These are phyloP conservation scores for Erebia epiphron DNA, from an alignment of 2,888 invertebrate genomes.

Conservation along the genomic window DNA sequence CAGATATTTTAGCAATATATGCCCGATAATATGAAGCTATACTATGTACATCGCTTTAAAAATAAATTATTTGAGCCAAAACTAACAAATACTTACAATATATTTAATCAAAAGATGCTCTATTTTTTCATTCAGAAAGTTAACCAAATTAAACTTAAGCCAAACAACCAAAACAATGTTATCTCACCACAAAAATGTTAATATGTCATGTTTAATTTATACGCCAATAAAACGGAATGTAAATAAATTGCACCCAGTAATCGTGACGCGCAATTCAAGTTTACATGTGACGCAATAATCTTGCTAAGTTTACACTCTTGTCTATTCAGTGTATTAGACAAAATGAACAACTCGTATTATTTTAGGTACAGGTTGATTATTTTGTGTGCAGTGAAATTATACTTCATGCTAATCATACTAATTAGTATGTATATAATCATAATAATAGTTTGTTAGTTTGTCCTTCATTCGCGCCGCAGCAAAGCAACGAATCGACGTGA, in stretches of 20 bases:
- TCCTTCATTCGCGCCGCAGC: too few species aligned
- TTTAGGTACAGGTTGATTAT: background rate
- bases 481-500: too few species aligned
- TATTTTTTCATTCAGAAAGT: background rate
- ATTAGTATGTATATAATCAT: too few species aligned
- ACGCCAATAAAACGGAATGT: slow-evolving; percentile 17
- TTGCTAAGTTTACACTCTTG: slow-evolving; percentile 22
- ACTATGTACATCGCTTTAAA: too few species aligned
- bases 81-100: too few species aligned
- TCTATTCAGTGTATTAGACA: slow-evolving; percentile 19
- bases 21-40: too few species aligned
- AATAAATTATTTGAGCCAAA: too few species aligned
- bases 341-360: slow-evolving; percentile 18
- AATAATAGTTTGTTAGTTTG: too few species aligned
- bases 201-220: slow-evolving; percentile 14
- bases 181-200: background rate
- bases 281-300: slow-evolving; percentile 14
- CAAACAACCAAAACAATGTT: background rate
- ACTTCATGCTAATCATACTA: too few species aligned
- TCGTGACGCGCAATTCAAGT: slow-evolving; percentile 15
- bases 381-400: too few species aligned
- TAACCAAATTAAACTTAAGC: background rate
- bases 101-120: background rate
- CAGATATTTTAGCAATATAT: too few species aligned
- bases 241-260: slow-evolving; percentile 14